Conservation (phyloP, 2,113 vertebrate genomes). For the Paradisaea rubra region DNA sequence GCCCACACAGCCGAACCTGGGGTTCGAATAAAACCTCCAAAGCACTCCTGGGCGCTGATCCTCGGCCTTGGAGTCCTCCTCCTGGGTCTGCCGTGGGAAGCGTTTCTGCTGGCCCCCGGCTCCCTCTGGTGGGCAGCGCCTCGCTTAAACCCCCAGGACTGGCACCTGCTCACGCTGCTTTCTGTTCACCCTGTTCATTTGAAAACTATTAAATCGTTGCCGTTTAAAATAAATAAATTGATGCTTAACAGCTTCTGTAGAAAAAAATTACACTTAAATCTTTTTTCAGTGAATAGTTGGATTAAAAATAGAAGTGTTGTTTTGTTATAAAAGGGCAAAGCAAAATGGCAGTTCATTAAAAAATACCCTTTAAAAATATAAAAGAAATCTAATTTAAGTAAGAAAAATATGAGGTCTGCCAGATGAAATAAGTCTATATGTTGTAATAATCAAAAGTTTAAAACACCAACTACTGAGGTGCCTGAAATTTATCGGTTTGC, state of each 20-base stretch:
- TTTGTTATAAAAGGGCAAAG: background rate
- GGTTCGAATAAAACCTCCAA: background rate
- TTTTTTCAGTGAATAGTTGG: background rate
- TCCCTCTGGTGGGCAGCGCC: background rate
- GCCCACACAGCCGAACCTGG: background rate
- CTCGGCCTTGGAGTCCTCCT: background rate
- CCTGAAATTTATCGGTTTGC: background rate
- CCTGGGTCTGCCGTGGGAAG: fast-evolving
- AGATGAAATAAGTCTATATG: background rate
- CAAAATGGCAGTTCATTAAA: background rate
- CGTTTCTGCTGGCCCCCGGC: background rate
- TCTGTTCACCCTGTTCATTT: background rate
- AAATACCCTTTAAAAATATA: background rate
- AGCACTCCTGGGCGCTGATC: background rate
- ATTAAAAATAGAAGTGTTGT: background rate
- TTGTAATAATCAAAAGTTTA: background rate
- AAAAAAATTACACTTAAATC: background rate
- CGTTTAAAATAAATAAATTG: background rate
- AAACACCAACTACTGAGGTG: background rate
- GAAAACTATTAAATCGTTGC: background rate
- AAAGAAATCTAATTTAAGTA: background rate
- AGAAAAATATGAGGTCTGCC: background rate
- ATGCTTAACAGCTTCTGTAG: background rate
- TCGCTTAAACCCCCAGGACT: background rate
- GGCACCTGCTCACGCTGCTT: background rate